These are phyloP conservation scores for Sebastes matsubarae DNA, from an alignment of 2,797 vertebrate genomes.

Conservation along the genomic window DNA sequence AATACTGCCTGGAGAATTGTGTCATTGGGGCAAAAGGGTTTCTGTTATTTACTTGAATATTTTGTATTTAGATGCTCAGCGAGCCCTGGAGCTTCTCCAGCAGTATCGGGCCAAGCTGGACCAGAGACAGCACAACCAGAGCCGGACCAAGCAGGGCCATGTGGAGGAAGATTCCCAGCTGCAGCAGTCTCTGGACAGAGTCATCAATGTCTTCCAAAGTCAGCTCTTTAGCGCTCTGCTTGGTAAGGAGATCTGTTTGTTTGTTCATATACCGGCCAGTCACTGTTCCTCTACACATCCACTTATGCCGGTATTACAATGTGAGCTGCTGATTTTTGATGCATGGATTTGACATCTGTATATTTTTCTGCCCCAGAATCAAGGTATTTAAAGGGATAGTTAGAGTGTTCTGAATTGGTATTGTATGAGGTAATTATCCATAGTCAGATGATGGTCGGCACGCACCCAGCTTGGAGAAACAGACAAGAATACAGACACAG, in stretches of 20 bases:
- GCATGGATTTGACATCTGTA: not conserved
- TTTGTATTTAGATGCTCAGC: conserved; percentile 87
- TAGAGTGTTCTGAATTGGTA: no score
- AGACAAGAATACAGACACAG: no score
- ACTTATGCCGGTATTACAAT: not conserved
- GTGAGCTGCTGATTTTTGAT: not conserved
- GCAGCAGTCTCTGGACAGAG: conserved; percentile 90
- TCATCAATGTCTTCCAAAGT: conserved; percentile 95
- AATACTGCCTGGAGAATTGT: not conserved
- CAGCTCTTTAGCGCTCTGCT: conserved; percentile 95
- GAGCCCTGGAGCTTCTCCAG: conserved; percentile 92
- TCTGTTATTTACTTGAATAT: not conserved
- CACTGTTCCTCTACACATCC: not conserved
- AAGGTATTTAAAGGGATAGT: not conserved
- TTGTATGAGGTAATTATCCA: no score
- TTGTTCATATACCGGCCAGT: not conserved
- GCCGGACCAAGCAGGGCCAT: conserved; percentile 46
- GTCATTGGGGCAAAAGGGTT: not conserved
- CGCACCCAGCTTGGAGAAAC: no score
- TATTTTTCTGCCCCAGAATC: not conserved
- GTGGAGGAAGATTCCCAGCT: conserved; percentile 89
- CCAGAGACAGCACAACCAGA: conserved; percentile 68
- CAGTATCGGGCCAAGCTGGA: conserved; percentile 90
- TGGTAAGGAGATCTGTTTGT: conserved; percentile 75
- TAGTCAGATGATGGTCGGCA: no score